Evolutionary conservation across 1,140 invertebrate species (phyloP).

Genomic region (Drosophila murphyi): DNA sequence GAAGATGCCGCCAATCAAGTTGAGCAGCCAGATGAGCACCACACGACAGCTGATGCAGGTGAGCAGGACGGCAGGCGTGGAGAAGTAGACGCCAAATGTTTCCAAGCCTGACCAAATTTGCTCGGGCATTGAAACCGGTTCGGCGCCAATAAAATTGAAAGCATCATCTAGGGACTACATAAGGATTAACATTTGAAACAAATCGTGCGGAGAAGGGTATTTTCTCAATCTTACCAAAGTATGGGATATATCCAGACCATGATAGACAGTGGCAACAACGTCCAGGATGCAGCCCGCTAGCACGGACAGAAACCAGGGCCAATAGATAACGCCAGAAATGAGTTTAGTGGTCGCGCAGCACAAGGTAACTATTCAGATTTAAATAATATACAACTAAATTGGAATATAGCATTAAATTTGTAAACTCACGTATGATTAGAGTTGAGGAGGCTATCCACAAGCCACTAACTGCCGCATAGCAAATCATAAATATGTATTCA

Average conservation of each 20-base stretch:
- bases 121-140: background rate
- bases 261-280: slow-evolving; percentile 74
- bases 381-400: background rate
- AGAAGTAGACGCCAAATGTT: slow-evolving; percentile 64
- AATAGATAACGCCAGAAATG: slow-evolving; percentile 66
- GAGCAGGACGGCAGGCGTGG: slow-evolving; percentile 69
- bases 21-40: slow-evolving; percentile 72
- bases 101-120: background rate
- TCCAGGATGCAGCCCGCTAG: slow-evolving; percentile 66
- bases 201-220: no score
- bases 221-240: slow-evolving; percentile 48
- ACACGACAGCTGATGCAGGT: slow-evolving; percentile 62
- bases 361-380: slow-evolving; percentile 53
- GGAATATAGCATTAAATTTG: no score
- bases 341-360: slow-evolving; percentile 72
- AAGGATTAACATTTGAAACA: background rate
- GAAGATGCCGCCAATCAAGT: slow-evolving; percentile 70
- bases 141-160: slow-evolving; percentile 46
- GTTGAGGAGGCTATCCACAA: slow-evolving; percentile 71
- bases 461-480: slow-evolving; percentile 73
- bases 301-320: slow-evolving; percentile 78
- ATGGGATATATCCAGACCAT: slow-evolving; percentile 60
- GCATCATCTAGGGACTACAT: slow-evolving; percentile 43
- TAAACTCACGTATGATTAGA: slow-evolving; percentile 64
- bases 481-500: slow-evolving; percentile 70